Base-by-base conservation (phyloP, 2,888 invertebrate genomes). In the Meiosimyza decipiens region DNA sequence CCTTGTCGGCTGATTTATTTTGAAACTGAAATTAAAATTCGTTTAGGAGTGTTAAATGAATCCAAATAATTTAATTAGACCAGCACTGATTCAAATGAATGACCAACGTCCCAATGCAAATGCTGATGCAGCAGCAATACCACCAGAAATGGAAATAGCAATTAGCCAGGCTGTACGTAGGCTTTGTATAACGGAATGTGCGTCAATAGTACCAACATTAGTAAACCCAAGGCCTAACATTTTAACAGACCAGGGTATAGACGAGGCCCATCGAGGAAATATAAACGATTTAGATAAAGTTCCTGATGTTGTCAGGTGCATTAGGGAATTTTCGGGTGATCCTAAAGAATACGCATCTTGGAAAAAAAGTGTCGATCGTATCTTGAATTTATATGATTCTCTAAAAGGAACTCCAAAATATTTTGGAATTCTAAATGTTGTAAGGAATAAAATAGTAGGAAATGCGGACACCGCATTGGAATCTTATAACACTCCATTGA, bases 341-440 rank as follows among this genome's bases (percentile, higher is more conserved):
- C 49, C 68, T n/a, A 69, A 72, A 57, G 71, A 75, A 74, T 73
- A 71, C 15, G 69, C 60, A 22, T 75, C 71, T 1, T 74, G 71
- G 71, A 64, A 50, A 15, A 72, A 72, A 47, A 52, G 40, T 13
- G 68, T 68, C 13, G 71, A 74, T 7, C 40, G 74, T 5, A 72
- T 74, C n/a, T 50, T 74, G 12, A 13, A 69, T 13, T 62, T 74
- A 9, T 74, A 74, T 16, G 66, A 73, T 65, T 18, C 67, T 13
- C 11, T 67, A 6, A 68, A 49, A 47, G 66, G 68, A 15, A 64
- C 72, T 3, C 40, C 67, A 4, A 74, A 72, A 16, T 74, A 72
- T 49, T 73, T 71, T 13, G 73, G 68, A 51, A 75, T 72, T 40
- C 47, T 73, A 12, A 72, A 57, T 18, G 68, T 73, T 9, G 51